Conservation (phyloP, 2,797 vertebrate species). For the Novumbra hubbsi region DNA sequence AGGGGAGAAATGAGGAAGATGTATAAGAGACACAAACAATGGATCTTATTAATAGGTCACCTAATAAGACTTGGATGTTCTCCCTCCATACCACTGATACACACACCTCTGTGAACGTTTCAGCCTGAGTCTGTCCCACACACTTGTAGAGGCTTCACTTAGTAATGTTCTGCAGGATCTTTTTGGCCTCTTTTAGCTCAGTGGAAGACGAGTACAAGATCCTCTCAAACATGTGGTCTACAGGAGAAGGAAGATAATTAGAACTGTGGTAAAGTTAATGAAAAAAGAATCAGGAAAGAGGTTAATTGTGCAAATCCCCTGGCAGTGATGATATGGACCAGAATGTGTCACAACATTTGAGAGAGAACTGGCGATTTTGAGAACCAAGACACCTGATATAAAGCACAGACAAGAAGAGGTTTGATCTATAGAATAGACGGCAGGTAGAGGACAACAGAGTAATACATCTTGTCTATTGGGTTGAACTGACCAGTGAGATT, state of each 20-base stretch:
- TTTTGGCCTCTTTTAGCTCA: constrained; percentile 73
- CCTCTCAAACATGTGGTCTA: constrained; percentile 88
- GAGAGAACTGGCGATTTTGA: not conserved
- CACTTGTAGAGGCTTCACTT: constrained; percentile 85
- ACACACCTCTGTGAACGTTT: constrained; percentile 62
- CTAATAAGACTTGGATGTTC: not conserved
- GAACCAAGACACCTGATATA: not conserved
- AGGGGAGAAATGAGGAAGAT: not conserved
- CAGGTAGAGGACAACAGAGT: not conserved
- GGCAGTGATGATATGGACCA: not conserved
- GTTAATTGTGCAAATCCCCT: no score
- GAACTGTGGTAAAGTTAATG: not conserved
- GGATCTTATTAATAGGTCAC: not conserved
- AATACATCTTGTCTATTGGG: not conserved
- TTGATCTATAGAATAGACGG: not conserved
- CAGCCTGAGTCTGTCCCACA: constrained; percentile 83
- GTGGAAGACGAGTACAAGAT: constrained; percentile 82
- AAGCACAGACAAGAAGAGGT: not conserved
- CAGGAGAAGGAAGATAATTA: constrained; percentile 22
- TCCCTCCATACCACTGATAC: constrained; percentile 18
- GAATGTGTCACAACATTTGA: not conserved
- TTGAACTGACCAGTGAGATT: constrained; percentile 85
- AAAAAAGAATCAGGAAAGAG: constrained; percentile 2
- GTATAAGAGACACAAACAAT: not conserved
- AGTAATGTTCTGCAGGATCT: constrained; percentile 82